Percentiles rank a stretch among this genome's conserved stretches.
Conservation (phyloP, 2,113 vertebrate genomes). For the Hydropotes inermis region DNA sequence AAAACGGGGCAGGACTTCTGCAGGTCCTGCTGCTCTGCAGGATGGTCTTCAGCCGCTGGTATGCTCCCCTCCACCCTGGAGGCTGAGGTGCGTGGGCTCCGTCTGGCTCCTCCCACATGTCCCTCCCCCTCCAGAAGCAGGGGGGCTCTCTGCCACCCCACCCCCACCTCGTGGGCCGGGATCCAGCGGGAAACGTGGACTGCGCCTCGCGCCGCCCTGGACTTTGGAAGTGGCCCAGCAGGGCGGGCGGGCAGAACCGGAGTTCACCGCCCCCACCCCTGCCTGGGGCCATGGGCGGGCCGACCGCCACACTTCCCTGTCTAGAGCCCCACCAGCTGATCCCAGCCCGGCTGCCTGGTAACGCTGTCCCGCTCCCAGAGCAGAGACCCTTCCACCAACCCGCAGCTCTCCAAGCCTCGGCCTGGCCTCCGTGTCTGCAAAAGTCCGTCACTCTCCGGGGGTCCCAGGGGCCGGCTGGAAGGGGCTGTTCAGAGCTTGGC, state of each 20-base stretch:
- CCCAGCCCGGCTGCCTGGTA: neutral
- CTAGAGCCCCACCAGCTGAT: neutral
- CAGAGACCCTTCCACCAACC: neutral
- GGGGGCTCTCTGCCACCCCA: neutral
- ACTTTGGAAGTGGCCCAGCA: neutral
- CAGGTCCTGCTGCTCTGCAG: too few species aligned
- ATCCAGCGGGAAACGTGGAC: neutral
- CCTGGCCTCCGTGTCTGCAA: neutral
- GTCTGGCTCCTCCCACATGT: neutral
- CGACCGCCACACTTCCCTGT: fast-evolving
- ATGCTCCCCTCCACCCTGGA: too few species aligned
- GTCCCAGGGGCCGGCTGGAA: neutral
- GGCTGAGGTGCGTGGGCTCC: neutral
- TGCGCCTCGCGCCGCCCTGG: fast-evolving
- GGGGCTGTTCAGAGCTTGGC: neutral
- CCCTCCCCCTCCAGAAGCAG: neutral
- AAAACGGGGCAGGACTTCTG: neutral
- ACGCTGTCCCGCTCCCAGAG: neutral
- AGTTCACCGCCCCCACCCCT: neutral
- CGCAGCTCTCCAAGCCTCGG: fast-evolving
- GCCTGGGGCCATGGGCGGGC: neutral
- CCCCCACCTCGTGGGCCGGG: neutral
- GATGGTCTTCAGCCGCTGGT: too few species aligned
- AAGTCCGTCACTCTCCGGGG: too few species aligned
- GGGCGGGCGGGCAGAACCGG: neutral